phyloP scores from a whole-genome alignment of 2,113 vertebrate species.

The Halcyon malimbica region DNA sequence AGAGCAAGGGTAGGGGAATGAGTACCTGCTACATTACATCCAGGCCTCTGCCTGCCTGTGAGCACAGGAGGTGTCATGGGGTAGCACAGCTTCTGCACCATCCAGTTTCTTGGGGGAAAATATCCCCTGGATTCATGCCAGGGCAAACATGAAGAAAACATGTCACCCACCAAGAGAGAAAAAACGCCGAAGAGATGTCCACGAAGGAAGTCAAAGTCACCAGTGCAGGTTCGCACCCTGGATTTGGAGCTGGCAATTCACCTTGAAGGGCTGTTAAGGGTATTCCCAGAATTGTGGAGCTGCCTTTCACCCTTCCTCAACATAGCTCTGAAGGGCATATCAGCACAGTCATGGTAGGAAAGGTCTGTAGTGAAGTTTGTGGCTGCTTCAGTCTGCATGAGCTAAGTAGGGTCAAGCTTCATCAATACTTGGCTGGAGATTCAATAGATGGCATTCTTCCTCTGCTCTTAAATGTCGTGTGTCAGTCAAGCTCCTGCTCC shows the following conservation, averaged over 20 bases:
- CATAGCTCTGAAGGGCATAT: fast-evolving
- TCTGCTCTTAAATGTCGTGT: not conserved
- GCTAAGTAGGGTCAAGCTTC: not conserved
- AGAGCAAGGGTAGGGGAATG: not conserved
- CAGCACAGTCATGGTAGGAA: not conserved
- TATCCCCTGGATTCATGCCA: not conserved
- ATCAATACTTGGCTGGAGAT: not conserved
- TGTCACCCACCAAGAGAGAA: not conserved
- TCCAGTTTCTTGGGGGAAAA: not conserved
- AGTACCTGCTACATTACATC: not conserved
- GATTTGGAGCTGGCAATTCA: not conserved
- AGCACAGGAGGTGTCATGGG: not conserved
- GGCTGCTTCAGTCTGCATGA: not conserved
- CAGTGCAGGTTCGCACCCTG: not conserved
- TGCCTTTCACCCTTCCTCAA: not conserved
- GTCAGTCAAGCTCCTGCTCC: not conserved
- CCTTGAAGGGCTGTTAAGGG: not conserved
- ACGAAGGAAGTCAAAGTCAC: not conserved
- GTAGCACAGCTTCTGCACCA: not conserved
- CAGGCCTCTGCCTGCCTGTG: not conserved
- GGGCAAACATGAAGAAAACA: fast-evolving
- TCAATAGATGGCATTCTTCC: not conserved
- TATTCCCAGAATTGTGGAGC: not conserved
- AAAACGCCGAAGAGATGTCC: not conserved
- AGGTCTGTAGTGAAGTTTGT: not conserved